Percentiles rank a stretch among this genome's conserved stretches.
These are phyloP conservation scores for Pocillopora damicornis DNA, from an alignment of 64 coral and sea anemone genomes.

Conservation along the genomic window DNA sequence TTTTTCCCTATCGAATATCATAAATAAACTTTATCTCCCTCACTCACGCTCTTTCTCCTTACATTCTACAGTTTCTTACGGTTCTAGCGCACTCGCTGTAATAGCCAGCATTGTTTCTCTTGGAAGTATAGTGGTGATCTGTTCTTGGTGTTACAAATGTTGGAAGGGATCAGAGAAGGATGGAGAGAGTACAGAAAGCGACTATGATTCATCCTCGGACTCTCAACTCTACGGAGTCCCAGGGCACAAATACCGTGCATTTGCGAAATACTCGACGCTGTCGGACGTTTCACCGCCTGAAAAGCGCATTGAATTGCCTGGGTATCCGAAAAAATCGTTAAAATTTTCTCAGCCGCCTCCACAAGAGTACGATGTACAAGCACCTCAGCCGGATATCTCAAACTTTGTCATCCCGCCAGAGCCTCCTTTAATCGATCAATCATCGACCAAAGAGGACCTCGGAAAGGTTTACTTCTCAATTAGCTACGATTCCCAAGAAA, in stretches of 20 bases:
- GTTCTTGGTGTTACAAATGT: constrained; percentile 62
- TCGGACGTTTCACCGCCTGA: constrained; percentile 6
- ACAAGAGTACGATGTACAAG: constrained; percentile 59
- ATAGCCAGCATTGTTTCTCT: constrained; percentile 47
- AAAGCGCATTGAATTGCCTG: constrained; percentile 32
- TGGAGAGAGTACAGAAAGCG: constrained; percentile 16
- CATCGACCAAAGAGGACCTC: constrained; percentile 60
- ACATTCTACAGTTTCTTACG: background rate
- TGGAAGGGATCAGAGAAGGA: constrained; percentile 49
- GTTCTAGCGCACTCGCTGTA: constrained; percentile 5
- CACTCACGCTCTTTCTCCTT: background rate
- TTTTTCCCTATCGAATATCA: constrained; percentile 8
- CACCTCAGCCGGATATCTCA: constrained; percentile 65
- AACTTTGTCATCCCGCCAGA: constrained; percentile 70
- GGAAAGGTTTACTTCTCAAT: constrained; percentile 90
- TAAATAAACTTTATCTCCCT: background rate
- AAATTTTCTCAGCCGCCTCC: constrained; percentile 84
- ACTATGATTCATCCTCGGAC: constrained; percentile 46
- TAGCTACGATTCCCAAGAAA: constrained; percentile 70
- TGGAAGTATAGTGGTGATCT: constrained; percentile 41
- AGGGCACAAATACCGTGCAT: constrained; percentile 34
- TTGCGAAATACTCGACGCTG: background rate
- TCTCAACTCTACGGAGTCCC: constrained; percentile 35
- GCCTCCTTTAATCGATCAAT: constrained; percentile 41
- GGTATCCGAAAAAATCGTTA: constrained; percentile 40